Evolutionary conservation across 2,797 vertebrate genomes (phyloP), one percentile per base, ranked within the genome.

Genomic region (Danio kyathit): DNA sequence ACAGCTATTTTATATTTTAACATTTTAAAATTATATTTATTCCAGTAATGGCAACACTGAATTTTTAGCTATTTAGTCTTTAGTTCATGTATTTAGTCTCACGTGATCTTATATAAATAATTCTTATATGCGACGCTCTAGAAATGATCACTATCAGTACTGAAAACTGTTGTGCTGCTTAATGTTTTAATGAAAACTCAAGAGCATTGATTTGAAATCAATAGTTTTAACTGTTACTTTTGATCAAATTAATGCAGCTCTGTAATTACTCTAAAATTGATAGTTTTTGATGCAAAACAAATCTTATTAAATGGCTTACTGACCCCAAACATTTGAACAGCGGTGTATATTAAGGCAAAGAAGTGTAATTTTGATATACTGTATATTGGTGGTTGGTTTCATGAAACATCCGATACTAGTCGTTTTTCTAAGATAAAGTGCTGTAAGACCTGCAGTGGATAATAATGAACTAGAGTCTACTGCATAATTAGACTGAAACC

Each of bases 321-420:
- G 21, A 44, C 41, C 4, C 40, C 2, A 67, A 67, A 19, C n/a
- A 1, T 72, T 43, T 72, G 51, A 43, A 14, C 3, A 2, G 7
- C 43, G 72, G 69, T 19, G n/a, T 43, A 17, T 43, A 41, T 56
- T 56, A 56, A 71, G 51, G 69, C 51, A 72, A 56, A 40, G 56
- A 56, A 43, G 51, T 54, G 67, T 54, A 1, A 70, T 52, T 70
- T 54, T 70, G 6, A 67, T 38, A 29, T 19, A n/a, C 51, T 19
- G 0, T 43, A 13, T 2, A 14, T 56, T 56, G n/a, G n/a, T 13
- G 51, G 43, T 43, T 71, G 6, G 10, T 41, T 54, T 54, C n/a
- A 41, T n/a, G 7, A 19, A 71, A 38, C 69, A 71, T 71, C n/a
- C 29, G 17, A 54, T 41, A 17, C 49, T 70, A 41, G 49, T 54